These are phyloP conservation scores for Chaunax sp. DNA, from an alignment of 2,797 vertebrate species.

Conservation along the genomic window DNA sequence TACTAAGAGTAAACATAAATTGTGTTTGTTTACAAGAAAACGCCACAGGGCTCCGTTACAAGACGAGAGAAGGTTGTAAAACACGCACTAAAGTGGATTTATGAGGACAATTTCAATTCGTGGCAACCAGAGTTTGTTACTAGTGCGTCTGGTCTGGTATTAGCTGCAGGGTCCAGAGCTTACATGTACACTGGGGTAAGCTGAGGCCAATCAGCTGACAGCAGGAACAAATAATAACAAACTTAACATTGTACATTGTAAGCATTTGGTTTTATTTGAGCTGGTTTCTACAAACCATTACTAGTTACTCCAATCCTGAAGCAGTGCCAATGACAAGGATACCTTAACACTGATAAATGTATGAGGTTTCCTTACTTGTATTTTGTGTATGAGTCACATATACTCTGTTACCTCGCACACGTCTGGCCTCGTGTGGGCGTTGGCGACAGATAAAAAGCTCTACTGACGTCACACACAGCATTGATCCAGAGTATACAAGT, in stretches of 20 bases:
- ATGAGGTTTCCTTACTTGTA: constrained; percentile 1
- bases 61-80: not conserved
- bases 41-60: too few relatives aligned
- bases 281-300: not conserved
- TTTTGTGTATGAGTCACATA: constrained; percentile 27
- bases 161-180: not conserved
- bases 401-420: not conserved
- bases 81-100: not conserved
- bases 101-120: not conserved
- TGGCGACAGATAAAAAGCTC: constrained; percentile 18
- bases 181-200: not conserved
- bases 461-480: constrained; percentile 24
- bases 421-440: constrained; percentile 24
- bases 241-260: not conserved
- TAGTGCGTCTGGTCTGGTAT: not conserved
- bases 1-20: not conserved
- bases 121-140: not conserved
- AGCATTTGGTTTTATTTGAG: not conserved
- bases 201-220: not conserved
- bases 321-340: not conserved
- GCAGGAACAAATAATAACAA: not conserved
- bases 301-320: not conserved
- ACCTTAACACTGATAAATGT: not conserved
- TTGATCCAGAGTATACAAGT: constrained; percentile 18
- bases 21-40: not conserved